Percentiles rank a stretch among this genome's conserved stretches.
Conservation (phyloP, 2,797 vertebrate genomes). For the Tragelaphus oryx region DNA sequence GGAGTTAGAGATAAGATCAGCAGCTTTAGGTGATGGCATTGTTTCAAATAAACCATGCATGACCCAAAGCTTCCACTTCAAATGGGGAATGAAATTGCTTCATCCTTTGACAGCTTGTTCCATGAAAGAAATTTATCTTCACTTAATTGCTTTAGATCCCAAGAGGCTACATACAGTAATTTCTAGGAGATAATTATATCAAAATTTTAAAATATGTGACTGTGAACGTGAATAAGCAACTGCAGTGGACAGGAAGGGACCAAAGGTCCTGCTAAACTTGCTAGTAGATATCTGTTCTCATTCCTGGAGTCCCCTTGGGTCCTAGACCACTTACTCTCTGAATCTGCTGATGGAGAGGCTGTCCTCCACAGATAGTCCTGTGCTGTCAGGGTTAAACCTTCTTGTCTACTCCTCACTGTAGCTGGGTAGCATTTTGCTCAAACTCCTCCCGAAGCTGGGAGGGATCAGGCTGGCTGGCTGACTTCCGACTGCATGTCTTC, state of each 20-base stretch:
- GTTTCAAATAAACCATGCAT: constrained; percentile 89
- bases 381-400: constrained; percentile 42
- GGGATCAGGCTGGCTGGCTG: constrained; percentile 22
- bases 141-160: constrained; percentile 86
- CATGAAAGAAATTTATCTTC: constrained; percentile 88
- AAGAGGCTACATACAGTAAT: constrained; percentile 82
- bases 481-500: background rate
- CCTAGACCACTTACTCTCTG: constrained; percentile 19
- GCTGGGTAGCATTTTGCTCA: constrained; percentile 37
- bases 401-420: background rate
- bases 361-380: background rate
- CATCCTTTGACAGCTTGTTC: constrained; percentile 87
- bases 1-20: constrained; percentile 85
- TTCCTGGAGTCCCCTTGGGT: constrained; percentile 5
- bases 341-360: background rate
- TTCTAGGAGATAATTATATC: constrained; percentile 86
- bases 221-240: constrained; percentile 71
- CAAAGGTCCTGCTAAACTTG: constrained; percentile 35
- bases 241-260: constrained; percentile 60
- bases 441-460: background rate
- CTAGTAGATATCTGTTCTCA: constrained; percentile 47
- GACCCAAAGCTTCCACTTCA: constrained; percentile 88
- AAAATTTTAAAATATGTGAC: constrained; percentile 81
- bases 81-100: constrained; percentile 87
- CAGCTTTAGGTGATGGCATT: constrained; percentile 89